Percentiles rank a stretch among this genome's conserved stretches.
These are phyloP conservation scores for Gorilla gorilla DNA, from an alignment of 2,113 vertebrate genomes.

Conservation along the genomic window DNA sequence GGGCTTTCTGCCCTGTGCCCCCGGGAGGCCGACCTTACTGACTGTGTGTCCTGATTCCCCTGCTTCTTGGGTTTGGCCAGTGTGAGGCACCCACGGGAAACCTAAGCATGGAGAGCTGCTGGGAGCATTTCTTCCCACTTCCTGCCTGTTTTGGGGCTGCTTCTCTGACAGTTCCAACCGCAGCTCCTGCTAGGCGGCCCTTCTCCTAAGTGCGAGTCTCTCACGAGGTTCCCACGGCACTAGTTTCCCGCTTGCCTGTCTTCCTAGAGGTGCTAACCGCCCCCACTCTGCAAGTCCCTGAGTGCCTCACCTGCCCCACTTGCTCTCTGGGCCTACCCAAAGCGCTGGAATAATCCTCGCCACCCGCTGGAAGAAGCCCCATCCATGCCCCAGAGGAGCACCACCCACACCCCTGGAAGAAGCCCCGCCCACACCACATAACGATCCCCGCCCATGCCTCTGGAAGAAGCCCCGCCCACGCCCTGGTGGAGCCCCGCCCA, in stretches of 20 bases:
- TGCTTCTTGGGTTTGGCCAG: neutral
- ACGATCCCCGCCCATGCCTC: neutral
- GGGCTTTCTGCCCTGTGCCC: neutral
- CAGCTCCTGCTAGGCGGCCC: neutral
- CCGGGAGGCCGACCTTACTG: neutral
- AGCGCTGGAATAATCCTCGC: neutral
- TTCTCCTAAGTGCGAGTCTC: neutral
- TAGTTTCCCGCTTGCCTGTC: neutral
- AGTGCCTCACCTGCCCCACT: neutral
- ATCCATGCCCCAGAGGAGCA: neutral
- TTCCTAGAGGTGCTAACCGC: accelerated
- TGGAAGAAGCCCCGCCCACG: neutral
- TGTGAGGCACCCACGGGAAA: neutral
- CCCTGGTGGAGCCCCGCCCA: neutral
- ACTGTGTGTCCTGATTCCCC: neutral
- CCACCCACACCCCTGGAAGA: neutral
- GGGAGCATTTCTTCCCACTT: neutral
- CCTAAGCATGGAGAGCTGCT: neutral
- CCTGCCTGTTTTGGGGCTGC: neutral
- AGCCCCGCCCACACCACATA: neutral
- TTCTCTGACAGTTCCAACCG: neutral
- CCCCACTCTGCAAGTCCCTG: neutral
- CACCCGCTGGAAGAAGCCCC: neutral
- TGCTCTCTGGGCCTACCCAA: no score
- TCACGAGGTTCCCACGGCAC: neutral